These are phyloP conservation scores for Xenopus petersii DNA, from an alignment of 2,797 vertebrate genomes.

Conservation along the genomic window DNA sequence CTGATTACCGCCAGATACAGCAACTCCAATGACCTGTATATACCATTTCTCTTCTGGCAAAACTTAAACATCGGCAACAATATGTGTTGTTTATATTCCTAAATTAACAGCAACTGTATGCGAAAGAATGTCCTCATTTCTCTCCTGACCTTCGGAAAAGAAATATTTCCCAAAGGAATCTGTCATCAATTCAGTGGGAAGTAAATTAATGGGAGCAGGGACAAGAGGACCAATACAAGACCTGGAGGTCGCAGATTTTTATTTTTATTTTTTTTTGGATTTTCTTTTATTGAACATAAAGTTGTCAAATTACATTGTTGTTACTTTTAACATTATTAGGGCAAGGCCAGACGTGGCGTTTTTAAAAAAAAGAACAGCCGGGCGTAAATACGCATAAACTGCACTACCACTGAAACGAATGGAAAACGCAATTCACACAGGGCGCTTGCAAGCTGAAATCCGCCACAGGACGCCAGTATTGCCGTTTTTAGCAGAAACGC, in stretches of 20 bases:
- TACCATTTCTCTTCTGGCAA: conserved; percentile 44
- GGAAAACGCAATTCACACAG: no score
- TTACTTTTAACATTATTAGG: no score
- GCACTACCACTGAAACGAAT: no score
- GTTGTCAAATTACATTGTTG: no score
- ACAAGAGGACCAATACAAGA: conserved; percentile 53
- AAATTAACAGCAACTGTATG: conserved; percentile 59
- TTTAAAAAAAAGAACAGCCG: no score
- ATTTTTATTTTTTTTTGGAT: conserved; percentile 25
- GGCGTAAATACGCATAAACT: no score
- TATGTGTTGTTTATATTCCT: conserved; percentile 58
- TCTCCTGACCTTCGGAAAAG: conserved; percentile 61
- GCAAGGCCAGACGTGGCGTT: no score
- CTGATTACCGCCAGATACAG: conserved; percentile 40
- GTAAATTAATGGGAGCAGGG: conserved; percentile 59
- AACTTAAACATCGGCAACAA: conserved; percentile 58
- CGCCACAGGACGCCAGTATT: no score
- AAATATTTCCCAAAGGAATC: conserved; percentile 63
- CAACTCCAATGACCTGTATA: conserved; percentile 50
- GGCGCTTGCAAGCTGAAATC: no score
- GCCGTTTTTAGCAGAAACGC: no score
- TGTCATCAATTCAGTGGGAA: conserved; percentile 55
- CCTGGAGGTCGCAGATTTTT: conserved; percentile 50
- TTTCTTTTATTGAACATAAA: no score
- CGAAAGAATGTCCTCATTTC: conserved; percentile 55